These are phyloP conservation scores for Notothenia rossii DNA, from an alignment of 2,113 vertebrate species.

Conservation along the genomic window DNA sequence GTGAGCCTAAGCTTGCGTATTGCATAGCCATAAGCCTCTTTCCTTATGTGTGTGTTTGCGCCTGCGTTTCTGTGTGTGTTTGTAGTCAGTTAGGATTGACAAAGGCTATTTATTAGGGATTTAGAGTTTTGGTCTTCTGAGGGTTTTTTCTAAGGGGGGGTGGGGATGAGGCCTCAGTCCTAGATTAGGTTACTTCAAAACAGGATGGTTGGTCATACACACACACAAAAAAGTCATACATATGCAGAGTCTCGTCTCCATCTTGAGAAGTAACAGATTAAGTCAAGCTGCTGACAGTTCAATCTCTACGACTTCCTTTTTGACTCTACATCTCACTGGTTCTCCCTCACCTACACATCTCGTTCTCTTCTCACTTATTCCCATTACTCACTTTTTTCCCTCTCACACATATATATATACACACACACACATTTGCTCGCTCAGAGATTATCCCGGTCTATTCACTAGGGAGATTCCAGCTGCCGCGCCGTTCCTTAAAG, in stretches of 20 bases:
- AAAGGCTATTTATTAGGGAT: slow-evolving; percentile 67
- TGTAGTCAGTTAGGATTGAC: slow-evolving; percentile 60
- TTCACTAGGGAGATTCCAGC: slow-evolving; percentile 62
- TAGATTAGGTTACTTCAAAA: slow-evolving; percentile 75
- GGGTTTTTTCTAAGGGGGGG: slow-evolving; percentile 7
- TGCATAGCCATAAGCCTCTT: neutral
- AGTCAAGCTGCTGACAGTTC: slow-evolving; percentile 63
- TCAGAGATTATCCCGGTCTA: slow-evolving; percentile 63
- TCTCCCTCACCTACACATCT: slow-evolving; percentile 39
- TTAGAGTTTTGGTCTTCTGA: slow-evolving; percentile 45
- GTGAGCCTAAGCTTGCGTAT: slow-evolving; percentile 10
- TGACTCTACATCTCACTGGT: slow-evolving; percentile 28
- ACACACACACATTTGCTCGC: slow-evolving; percentile 2
- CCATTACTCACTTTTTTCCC: slow-evolving; percentile 4
- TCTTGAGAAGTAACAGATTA: slow-evolving; percentile 52
- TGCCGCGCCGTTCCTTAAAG: slow-evolving; percentile 43
- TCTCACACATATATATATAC: too few species aligned
- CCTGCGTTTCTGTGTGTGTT: slow-evolving; percentile 17
- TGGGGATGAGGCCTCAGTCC: slow-evolving; percentile 42
- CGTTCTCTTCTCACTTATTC: slow-evolving; percentile 22
- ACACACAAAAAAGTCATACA: slow-evolving; percentile 18
- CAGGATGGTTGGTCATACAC: slow-evolving; percentile 48
- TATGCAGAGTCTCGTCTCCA: slow-evolving; percentile 31
- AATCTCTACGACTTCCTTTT: slow-evolving; percentile 55
- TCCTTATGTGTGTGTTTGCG: slow-evolving; percentile 10